Conservation (phyloP, 2,888 invertebrate species). For the Epinotia nisella region DNA sequence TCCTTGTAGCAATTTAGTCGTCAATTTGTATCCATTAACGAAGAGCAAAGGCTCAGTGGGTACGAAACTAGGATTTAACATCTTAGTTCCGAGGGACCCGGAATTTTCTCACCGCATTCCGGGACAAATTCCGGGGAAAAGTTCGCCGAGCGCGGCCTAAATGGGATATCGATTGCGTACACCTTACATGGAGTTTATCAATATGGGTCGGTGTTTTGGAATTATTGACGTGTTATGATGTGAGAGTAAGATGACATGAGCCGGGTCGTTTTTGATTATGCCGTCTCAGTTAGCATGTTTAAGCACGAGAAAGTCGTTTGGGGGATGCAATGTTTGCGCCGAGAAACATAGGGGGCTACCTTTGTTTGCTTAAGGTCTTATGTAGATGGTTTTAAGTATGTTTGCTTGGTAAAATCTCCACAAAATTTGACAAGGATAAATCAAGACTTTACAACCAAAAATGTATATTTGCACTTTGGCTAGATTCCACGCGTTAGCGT, state of each 20-base stretch:
- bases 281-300: not conserved
- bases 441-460: too few species aligned
- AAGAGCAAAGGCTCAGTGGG: slow-evolving; percentile 71
- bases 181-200: slow-evolving; percentile 30
- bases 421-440: too few species aligned
- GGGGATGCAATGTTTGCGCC: too few species aligned
- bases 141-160: slow-evolving; percentile 60
- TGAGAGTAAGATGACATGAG: not conserved
- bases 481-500: too few species aligned
- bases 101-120: slow-evolving; percentile 77
- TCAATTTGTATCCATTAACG: slow-evolving; percentile 74
- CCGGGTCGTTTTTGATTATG: not conserved
- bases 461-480: too few species aligned
- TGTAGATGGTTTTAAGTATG: too few species aligned
- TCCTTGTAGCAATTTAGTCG: slow-evolving; percentile 63
- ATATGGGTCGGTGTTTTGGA: slow-evolving; percentile 31
- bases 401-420: too few species aligned
- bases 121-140: slow-evolving; percentile 74
- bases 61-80: slow-evolving; percentile 76
- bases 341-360: too few species aligned
- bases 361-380: too few species aligned
- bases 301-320: not conserved
- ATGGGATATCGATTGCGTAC: slow-evolving; percentile 56
- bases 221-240: slow-evolving; percentile 23
- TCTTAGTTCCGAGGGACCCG: slow-evolving; percentile 71